Evolutionary conservation across 2,888 invertebrate genomes (phyloP), one percentile per base, ranked within the genome.

Genomic region (Ganaspis brasiliensis): DNA sequence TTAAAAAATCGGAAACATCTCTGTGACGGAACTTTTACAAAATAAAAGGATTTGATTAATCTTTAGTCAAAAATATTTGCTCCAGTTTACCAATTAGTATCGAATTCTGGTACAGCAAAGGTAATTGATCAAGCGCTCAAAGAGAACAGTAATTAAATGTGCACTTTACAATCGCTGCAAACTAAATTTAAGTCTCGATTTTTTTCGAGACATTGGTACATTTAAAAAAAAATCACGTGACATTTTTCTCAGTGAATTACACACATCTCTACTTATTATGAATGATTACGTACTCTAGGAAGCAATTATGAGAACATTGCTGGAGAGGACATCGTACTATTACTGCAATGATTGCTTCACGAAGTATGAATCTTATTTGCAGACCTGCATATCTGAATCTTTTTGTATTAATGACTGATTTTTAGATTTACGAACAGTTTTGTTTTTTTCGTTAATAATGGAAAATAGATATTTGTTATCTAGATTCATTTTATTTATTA

Each of bases 371-470:
- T 80, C 74, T 85, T n/a, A n/a, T n/a, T 84, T 74, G 85, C 80
- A 71, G 84, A 85, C 80, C 85, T 83, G 85, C 83, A 82, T 61
- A 82, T 37, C 85, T 82, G 74, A 80, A 84, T 24, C 67, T 67
- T 45, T 67, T n/a, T 8, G 14, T 67, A 67, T 24, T 67, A 67
- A 45, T 67, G 63, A 31, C 45, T 57, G 56, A 19, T 45, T 57
- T 56, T 40, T 73, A 49, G 16, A 35, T 72, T 49, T n/a, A 55
- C 10, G 9, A 67, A 1, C 10, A 70, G 37, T 31, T 31, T 31
- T 6, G 2, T 31, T 31, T 31, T 31, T 31, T 31, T 31, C 31
- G 31, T 31, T 6, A 31, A 31, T 31, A n/a, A n/a, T n/a, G n/a
- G n/a, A n/a, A n/a, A n/a, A n/a, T n/a, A n/a, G n/a, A n/a, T n/a